phyloP scores from a whole-genome alignment of 2,888 invertebrate species.

The Corythucha ciliata region DNA sequence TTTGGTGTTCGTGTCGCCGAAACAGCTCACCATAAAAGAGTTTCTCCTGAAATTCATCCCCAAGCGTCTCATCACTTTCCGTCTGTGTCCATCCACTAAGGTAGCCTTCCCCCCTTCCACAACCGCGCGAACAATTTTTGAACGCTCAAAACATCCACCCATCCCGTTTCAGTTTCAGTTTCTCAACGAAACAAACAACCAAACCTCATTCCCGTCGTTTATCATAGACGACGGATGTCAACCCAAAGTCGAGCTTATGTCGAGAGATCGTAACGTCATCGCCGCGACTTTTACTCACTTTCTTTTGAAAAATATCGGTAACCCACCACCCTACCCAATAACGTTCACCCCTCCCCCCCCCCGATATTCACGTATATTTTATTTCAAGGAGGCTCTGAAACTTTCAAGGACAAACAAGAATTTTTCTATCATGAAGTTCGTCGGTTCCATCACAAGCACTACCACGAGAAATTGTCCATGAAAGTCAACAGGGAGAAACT shows the following conservation, averaged over 20 bases:
- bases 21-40: conserved; percentile 87
- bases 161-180: conserved; percentile 54
- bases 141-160: neutral
- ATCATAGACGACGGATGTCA: conserved; percentile 87
- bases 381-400: conserved; percentile 71
- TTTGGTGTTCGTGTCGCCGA: conserved; percentile 80
- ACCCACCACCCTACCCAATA: conserved; percentile 1
- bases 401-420: conserved; percentile 75
- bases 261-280: conserved; percentile 78
- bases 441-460: conserved; percentile 75
- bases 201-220: conserved; percentile 52
- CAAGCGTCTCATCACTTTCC: conserved; percentile 80
- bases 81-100: conserved; percentile 90
- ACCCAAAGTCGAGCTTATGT: conserved; percentile 70
- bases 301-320: conserved; percentile 78
- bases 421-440: conserved; percentile 75
- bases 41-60: conserved; percentile 88
- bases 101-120: conserved; percentile 43
- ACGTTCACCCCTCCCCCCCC: no score
- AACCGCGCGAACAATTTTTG: neutral
- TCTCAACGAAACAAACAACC: conserved; percentile 49
- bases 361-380: no score
- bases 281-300: conserved; percentile 89
- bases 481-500: conserved; percentile 73
- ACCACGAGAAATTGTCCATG: conserved; percentile 74